Conservation (phyloP, 1,140 invertebrate species). For the Temnothorax longispinosus region DNA sequence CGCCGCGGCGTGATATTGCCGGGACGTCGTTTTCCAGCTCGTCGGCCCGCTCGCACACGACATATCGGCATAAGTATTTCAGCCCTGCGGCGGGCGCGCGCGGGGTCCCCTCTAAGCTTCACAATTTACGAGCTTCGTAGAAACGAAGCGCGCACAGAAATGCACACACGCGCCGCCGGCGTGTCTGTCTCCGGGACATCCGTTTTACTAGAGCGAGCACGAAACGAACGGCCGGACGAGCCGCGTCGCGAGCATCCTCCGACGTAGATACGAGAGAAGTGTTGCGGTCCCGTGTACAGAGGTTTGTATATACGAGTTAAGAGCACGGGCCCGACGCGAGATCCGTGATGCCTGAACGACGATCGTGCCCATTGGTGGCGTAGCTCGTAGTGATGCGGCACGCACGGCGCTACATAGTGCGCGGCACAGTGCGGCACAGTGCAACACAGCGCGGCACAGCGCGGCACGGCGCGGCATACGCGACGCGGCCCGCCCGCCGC, state of each 20-base stretch:
- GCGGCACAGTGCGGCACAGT: background rate
- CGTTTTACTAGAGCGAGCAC: slow-evolving; percentile 21
- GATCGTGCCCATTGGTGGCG: background rate
- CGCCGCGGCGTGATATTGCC: slow-evolving; percentile 62
- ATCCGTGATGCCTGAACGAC: slow-evolving; percentile 3
- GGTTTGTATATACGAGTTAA: slow-evolving; percentile 7
- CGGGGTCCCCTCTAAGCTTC: slow-evolving; percentile 47
- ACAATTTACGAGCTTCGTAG: slow-evolving; percentile 65
- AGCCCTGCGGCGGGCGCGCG: slow-evolving; percentile 5
- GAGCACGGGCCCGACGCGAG: slow-evolving; percentile 11
- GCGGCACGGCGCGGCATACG: slow-evolving; percentile 53
- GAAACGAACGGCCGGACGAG: slow-evolving; percentile 19
- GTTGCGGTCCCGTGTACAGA: slow-evolving; percentile 18
- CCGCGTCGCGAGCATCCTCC: background rate
- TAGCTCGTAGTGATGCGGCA: background rate
- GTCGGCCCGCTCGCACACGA: slow-evolving; percentile 68
- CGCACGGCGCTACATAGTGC: slow-evolving; percentile 8
- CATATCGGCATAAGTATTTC: slow-evolving; percentile 73
- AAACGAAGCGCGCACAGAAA: slow-evolving; percentile 58
- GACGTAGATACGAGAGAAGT: slow-evolving; percentile 25
- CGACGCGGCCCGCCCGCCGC: slow-evolving; percentile 44
- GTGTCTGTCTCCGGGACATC: slow-evolving; percentile 23
- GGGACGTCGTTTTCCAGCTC: slow-evolving; percentile 71
- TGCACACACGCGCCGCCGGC: slow-evolving; percentile 10
- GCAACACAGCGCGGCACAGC: background rate